Percentiles rank a stretch among this genome's conserved stretches.
Evolutionary conservation across 2,888 invertebrate species (phyloP).

Genomic region (Pogonocherus hispidulus): DNA sequence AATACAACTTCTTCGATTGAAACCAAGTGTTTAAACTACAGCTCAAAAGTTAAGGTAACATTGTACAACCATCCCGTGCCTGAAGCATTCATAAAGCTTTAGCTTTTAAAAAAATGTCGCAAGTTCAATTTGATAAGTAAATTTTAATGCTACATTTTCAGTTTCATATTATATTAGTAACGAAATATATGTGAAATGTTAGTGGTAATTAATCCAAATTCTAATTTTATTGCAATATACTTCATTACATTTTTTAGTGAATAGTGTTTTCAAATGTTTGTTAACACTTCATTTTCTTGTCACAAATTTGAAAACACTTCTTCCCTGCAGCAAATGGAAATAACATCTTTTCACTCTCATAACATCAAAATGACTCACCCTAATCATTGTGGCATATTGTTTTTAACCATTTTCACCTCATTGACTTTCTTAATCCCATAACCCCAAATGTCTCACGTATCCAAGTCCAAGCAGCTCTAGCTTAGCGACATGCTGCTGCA

Average conservation of each 20-base stretch:
- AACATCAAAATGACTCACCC: conserved; percentile 58
- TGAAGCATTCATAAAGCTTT: no score
- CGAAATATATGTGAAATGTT: not conserved
- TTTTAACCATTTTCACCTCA: not conserved
- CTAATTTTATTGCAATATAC: not conserved
- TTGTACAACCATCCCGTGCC: no score
- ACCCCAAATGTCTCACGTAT: conserved; percentile 6
- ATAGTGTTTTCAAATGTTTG: not conserved
- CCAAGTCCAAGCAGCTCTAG: not conserved
- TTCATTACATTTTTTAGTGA: not conserved
- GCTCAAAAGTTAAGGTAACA: no score
- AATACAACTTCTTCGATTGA: no score
- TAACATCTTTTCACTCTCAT: conserved; percentile 55
- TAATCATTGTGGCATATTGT: conserved; percentile 34
- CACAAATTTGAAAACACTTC: not conserved
- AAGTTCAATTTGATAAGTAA: no score
- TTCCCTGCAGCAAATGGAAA: conserved; percentile 39
- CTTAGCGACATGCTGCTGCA: not conserved
- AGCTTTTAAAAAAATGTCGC: no score
- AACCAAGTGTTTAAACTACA: no score
- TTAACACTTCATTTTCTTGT: no score
- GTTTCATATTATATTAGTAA: not conserved
- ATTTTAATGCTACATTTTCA: not conserved
- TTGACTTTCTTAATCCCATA: conserved; percentile 14
- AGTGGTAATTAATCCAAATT: not conserved